Evolutionary conservation across 2,113 vertebrate species (phyloP), one percentile per base, ranked within the genome.

Genomic region (Zootoca vivipara): DNA sequence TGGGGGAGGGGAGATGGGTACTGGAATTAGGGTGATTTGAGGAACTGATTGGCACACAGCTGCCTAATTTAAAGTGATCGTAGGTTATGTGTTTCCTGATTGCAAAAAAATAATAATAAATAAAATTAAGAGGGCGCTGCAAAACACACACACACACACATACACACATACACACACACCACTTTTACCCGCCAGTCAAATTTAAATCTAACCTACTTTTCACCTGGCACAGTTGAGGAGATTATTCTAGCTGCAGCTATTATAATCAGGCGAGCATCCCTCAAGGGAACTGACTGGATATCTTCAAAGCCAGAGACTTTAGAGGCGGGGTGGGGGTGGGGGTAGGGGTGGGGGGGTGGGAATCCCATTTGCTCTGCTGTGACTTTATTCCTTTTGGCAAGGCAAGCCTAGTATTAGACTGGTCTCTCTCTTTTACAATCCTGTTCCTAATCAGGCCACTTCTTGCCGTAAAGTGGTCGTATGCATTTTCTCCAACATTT

Each of bases 151-250:
- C 30, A 4, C 15, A 33, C 13, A 40, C 7, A 74, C 5, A 4
- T 26, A 12, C 30, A 4, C 15, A 33, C 13, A n/a, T n/a, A n/a
- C n/a, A n/a, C n/a, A 16, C 5, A 9, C 35, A 18, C 10, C 10
- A 7, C 2, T 7, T 10, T 10, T 15, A 28, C 79, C 24, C 3
- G 22, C 56, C 78, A 40, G 24, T 74, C 10, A 38, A 74, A 85
- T 81, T 67, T 75, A 81, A 74, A 89, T 82, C 83, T 89, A 85
- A 74, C 78, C 69, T 85, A 85, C 69, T 82, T 89, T 85, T 35
- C 58, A 74, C 40, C 69, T 52, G 16, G 16, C 2, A 28, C 30
- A 6, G 13, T 33, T 12, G 30, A 15, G 42, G 78, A 73, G 56
- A 46, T 35, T n/a, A 74, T 82, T 74, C 79, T 18, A 87, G 77